These are phyloP conservation scores for Microtus pennsylvanicus DNA, from an alignment of 2,113 vertebrate genomes.

Conservation along the genomic window DNA sequence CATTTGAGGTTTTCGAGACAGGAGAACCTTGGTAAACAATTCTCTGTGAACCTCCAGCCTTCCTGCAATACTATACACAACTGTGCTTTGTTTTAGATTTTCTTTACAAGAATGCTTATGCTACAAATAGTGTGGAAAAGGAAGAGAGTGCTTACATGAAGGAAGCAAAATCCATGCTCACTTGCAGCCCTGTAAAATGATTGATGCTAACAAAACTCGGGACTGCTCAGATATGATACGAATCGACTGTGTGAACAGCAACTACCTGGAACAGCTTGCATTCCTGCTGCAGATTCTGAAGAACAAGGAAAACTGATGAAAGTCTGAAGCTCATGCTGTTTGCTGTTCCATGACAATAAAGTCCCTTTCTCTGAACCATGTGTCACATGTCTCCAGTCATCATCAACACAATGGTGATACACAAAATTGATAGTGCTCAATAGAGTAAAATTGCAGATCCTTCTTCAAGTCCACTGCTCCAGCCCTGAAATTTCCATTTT, in stretches of 20 bases:
- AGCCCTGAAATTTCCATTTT: neutral
- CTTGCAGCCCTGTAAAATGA: neutral
- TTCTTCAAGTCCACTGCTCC: neutral
- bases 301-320: neutral
- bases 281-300: neutral
- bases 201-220: neutral
- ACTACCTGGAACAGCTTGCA: neutral
- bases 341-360: neutral
- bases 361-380: neutral
- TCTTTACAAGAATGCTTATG: neutral
- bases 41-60: neutral
- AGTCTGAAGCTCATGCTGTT: neutral
- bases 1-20: neutral
- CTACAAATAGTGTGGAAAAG: neutral
- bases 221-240: neutral
- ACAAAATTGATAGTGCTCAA: neutral
- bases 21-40: neutral
- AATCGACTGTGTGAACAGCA: neutral
- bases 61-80: neutral
- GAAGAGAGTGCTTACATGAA: neutral
- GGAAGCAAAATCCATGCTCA: neutral
- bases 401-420: neutral
- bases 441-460: neutral
- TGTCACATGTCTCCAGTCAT: neutral
- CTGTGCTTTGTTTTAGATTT: neutral